Percentiles rank a stretch among this genome's conserved stretches.
These are phyloP conservation scores for Ophioninae sp. DNA, from an alignment of 2,888 invertebrate species.

Conservation along the genomic window DNA sequence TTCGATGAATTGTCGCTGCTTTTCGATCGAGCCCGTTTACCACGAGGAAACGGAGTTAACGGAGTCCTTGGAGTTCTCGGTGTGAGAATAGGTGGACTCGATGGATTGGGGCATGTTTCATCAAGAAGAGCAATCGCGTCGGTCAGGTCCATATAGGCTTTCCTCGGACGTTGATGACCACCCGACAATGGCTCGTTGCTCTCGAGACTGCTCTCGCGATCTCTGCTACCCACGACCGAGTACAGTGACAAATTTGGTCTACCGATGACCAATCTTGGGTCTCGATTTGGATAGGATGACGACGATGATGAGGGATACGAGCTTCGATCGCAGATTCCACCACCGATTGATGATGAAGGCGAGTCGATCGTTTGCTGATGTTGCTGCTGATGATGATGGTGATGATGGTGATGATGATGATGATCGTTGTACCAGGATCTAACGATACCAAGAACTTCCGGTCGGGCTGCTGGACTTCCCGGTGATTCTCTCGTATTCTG, in stretches of 20 bases:
- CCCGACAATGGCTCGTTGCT: constrained; percentile 59
- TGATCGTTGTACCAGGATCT: constrained; percentile 71
- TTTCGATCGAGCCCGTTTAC: constrained; percentile 77
- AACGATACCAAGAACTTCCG: constrained; percentile 75
- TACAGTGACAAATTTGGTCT: constrained; percentile 47
- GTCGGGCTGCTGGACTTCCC: constrained; percentile 69
- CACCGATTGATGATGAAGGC: constrained; percentile 63
- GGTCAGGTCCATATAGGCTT: constrained; percentile 78
- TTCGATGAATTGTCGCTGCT: constrained; percentile 79
- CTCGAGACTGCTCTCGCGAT: constrained; percentile 74
- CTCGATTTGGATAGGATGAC: constrained; percentile 6
- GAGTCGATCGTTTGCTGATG: constrained; percentile 56
- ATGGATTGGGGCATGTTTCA: constrained; percentile 77
- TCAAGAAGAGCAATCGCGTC: constrained; percentile 78
- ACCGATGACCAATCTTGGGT: constrained; percentile 5
- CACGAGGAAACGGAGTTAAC: constrained; percentile 75
- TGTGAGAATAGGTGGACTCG: constrained; percentile 75
- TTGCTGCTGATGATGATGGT: too few relatives aligned
- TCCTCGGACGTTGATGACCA: constrained; percentile 67
- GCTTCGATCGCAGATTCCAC: constrained; percentile 69
- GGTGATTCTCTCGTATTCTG: constrained; percentile 63
- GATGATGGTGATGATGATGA: constrained; percentile 21
- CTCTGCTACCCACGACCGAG: constrained; percentile 62
- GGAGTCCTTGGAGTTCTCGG: constrained; percentile 77
- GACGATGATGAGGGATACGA: constrained; percentile 72